Conservation (phyloP, 2,888 invertebrate species). For the Hydriomena furcata region DNA sequence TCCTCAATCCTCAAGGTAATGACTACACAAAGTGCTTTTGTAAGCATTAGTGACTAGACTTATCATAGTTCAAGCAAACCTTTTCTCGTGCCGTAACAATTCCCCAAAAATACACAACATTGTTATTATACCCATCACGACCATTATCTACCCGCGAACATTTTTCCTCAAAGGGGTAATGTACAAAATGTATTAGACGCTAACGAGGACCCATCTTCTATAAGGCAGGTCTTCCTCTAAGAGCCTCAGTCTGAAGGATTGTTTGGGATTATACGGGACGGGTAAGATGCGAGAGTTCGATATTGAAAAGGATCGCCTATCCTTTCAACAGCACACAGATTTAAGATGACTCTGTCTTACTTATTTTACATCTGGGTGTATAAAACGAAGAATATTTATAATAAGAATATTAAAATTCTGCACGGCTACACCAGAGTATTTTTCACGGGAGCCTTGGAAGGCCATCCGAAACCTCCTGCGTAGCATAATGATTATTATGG, state of each 20-base stretch:
- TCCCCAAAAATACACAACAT: conserved; percentile 11
- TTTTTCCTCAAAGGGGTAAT: conserved; percentile 36
- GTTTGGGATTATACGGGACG: neutral
- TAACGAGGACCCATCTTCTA: conserved; percentile 34
- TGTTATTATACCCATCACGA: conserved; percentile 27
- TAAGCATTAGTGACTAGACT: neutral
- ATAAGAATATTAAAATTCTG: too few species aligned
- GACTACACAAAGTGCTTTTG: too few species aligned
- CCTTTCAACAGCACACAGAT: too few species aligned
- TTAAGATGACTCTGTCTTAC: too few species aligned
- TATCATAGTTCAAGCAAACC: neutral
- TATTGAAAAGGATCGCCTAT: neutral
- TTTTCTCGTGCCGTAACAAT: conserved; percentile 9
- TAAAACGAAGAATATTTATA: too few species aligned
- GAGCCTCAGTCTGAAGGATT: neutral
- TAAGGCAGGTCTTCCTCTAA: conserved; percentile 29
- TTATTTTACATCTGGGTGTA: too few species aligned
- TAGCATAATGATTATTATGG: too few species aligned
- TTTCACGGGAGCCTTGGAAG: too few species aligned
- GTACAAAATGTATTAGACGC: conserved; percentile 36
- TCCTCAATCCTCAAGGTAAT: too few species aligned
- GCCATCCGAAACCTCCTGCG: too few species aligned
- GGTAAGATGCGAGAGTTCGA: neutral
- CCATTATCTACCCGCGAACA: conserved; percentile 32
- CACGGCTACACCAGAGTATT: too few species aligned